phyloP scores from a whole-genome alignment of 2,797 vertebrate species.

The Ispidina picta region DNA sequence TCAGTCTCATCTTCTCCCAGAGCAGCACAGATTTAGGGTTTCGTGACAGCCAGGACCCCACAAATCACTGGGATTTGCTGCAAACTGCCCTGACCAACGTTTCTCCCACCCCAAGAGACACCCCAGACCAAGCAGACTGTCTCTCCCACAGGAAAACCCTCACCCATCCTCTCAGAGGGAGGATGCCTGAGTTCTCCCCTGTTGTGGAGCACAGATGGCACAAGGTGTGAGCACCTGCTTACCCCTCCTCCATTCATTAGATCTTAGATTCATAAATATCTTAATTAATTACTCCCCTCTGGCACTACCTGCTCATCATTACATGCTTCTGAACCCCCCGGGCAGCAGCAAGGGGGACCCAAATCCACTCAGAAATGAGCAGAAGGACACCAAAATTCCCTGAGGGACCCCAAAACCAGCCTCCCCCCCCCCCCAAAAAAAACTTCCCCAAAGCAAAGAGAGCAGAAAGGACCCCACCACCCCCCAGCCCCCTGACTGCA shows the following conservation, averaged over 20 bases:
- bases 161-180: neutral
- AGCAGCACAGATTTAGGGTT: neutral
- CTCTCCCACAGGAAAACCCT: neutral
- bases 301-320: neutral
- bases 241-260: neutral
- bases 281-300: neutral
- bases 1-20: neutral
- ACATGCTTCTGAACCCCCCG: neutral
- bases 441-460: neutral
- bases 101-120: neutral
- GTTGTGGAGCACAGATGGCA: neutral
- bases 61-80: neutral
- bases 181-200: neutral
- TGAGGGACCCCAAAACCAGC: neutral
- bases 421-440: neutral
- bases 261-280: neutral
- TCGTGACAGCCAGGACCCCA: neutral
- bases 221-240: neutral
- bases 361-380: neutral
- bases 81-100: neutral
- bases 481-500: neutral
- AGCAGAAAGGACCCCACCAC: fast-evolving
- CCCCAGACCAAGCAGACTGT: neutral
- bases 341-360: neutral
- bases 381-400: too few species aligned